Evolutionary conservation across 2,797 vertebrate species (phyloP), one percentile per base, ranked within the genome.

Genomic region (Xerus rutilus): DNA sequence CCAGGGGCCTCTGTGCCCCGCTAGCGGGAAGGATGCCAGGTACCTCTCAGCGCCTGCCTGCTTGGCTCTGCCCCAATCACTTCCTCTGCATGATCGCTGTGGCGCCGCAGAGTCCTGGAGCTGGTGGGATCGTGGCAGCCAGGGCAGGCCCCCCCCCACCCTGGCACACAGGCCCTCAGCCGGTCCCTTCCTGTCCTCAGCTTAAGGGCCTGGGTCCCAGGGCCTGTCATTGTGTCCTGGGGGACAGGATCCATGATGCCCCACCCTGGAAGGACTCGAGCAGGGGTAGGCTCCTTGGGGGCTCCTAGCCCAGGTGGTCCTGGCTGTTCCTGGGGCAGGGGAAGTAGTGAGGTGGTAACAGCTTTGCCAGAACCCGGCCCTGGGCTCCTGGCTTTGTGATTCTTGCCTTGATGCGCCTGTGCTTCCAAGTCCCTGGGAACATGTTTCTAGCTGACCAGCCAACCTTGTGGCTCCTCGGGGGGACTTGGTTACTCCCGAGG

Each of bases 1-100:
- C 97, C 67, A 70, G 83, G 94, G 97, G 96, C 97, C 91, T 94
- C 83, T 64, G 77, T 86, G 86, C 78, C 89, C 91, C 74, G 0
- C 92, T 97, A 95, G 96, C 89, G 13, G 97, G 97, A 97, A 96
- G 87, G 96, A 97, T 3, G 92, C 88, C 97, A 97, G 97, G 96
- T 96, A 97, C 94, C 89, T 62, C 84, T 79, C 91, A 81, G 96
- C 45, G 35, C 97, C 96, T 77, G 83, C 93, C 97, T 95, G 93
- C 97, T 88, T 89, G 84, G 94, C 95, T 96, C 90, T 43, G 9
- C 95, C 94, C 39, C 15, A 82, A 86, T 96, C 94, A 82, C 86
- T 49, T 93, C 78, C 83, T 91, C 11, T 87, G 96, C 94, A 89
- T 95, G 96, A 96, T 85, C 62, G 47, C 49, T 35, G 59, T 0